Evolutionary conservation across 1,140 invertebrate species (phyloP), one percentile per base, ranked within the genome.

Genomic region (Drosophila ambigua): DNA sequence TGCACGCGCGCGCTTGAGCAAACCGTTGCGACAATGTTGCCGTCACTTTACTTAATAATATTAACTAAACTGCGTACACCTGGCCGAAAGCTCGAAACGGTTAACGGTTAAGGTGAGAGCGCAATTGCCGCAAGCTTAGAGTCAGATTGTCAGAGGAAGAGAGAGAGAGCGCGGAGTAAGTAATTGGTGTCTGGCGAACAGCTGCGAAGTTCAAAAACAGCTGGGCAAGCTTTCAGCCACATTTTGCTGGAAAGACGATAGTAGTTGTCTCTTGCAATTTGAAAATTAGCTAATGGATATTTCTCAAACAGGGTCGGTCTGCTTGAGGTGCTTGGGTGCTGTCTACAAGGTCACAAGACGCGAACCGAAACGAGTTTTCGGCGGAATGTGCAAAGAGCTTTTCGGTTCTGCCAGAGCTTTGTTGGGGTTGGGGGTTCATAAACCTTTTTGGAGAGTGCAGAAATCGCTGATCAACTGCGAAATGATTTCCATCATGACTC

Each of bases 31-130:
- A 65, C 72, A 77, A 68, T 68, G 69, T 79, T 57, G 71, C 79
- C 79, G 72, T 54, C 79, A 83, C 76, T 87, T 64, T 76, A 52
- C 60, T 79, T 88, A 88, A 88, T 88, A 88, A 83, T 79, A 82
- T 65, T 88, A 88, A 88, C 79, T 79, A 79, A 79, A 83, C 41
- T 58, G 51, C 35, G 23, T 39, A 35, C 23, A 46, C 45, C n/a
- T 54, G 60, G 45, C 57, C 69, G 55, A 85, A 84, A 75, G 53
- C 50, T 39, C 52, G 39, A 77, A 77, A 46, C 68, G 77, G 82
- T 72, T 69, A 88, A 68, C 61, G 52, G 67, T 60, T 50, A 59
- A 35, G 55, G 50, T 59, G 44, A 52, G 71, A 60, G 77, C 62
- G 46, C 50, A 50, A 58, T 20, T 41, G 39, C 41, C 46, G 50